Conservation (phyloP, 2,113 vertebrate species). For the Brachionichthys hirsutus region DNA sequence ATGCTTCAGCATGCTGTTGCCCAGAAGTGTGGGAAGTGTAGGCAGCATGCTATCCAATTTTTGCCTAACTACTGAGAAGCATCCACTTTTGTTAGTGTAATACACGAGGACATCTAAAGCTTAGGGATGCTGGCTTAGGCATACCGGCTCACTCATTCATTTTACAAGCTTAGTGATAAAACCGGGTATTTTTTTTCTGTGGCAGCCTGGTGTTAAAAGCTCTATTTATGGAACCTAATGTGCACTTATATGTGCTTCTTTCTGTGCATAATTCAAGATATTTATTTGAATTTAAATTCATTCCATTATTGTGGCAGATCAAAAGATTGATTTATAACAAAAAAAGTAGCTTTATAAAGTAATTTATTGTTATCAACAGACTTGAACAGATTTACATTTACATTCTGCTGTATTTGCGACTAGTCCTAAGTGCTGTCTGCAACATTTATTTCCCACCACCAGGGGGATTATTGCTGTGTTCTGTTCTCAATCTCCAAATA, state of each 20-base stretch:
- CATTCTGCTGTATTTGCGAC: too few species aligned
- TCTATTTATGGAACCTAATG: constrained; percentile 64
- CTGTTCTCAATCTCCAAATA: too few species aligned
- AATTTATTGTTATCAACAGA: too few species aligned
- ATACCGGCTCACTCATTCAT: constrained; percentile 60
- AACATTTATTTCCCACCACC: too few species aligned
- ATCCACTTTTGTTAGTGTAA: constrained; percentile 60
- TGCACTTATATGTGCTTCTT: constrained; percentile 55
- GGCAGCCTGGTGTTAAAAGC: constrained; percentile 60
- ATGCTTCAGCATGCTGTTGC: constrained; percentile 57
- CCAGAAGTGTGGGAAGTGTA: constrained; percentile 45
- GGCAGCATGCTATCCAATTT: constrained; percentile 50
- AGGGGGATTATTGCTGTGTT: too few species aligned
- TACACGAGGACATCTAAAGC: constrained; percentile 68
- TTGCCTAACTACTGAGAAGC: constrained; percentile 54
- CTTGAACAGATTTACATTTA: too few species aligned
- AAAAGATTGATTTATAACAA: too few species aligned
- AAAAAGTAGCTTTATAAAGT: too few species aligned
- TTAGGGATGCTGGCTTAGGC: constrained; percentile 62
- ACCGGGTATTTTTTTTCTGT: constrained; percentile 48
- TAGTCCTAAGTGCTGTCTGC: too few species aligned
- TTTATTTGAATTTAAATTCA: too few species aligned
- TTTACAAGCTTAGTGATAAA: constrained; percentile 69
- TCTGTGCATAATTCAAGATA: constrained; percentile 49
- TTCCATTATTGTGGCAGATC: too few species aligned